These are phyloP conservation scores for Acrossocheilus wenchowensis DNA, from an alignment of 2,797 vertebrate genomes.

Conservation along the genomic window DNA sequence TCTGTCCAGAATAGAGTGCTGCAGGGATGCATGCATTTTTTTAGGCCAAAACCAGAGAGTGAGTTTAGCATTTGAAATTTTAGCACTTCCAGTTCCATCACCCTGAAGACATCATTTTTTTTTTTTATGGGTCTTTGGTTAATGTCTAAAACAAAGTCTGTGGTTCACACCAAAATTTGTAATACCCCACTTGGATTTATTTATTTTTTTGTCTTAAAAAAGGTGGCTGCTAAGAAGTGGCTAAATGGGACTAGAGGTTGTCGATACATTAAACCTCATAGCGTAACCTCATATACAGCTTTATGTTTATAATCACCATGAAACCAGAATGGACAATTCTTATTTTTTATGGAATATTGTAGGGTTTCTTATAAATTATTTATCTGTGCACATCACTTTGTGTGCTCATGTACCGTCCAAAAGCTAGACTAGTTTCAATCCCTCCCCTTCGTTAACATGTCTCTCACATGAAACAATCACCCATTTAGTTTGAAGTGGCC, in stretches of 20 bases:
- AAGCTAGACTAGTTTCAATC: neutral
- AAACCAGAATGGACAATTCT: too few relatives aligned
- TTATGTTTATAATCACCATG: too few relatives aligned
- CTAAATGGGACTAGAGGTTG: neutral
- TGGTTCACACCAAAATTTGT: neutral
- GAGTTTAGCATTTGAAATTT: too few relatives aligned
- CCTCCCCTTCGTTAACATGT: neutral
- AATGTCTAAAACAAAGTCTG: neutral
- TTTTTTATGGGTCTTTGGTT: neutral
- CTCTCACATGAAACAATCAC: neutral
- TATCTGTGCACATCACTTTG: neutral
- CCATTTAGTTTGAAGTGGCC: neutral
- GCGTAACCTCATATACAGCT: neutral
- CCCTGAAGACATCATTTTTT: too few relatives aligned
- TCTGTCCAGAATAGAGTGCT: neutral
- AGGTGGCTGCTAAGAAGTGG: neutral
- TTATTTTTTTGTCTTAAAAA: neutral
- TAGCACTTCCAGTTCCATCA: too few relatives aligned
- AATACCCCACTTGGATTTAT: neutral
- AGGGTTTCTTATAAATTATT: neutral
- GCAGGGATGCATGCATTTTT: neutral
- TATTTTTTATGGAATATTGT: neutral
- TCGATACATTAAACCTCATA: neutral
- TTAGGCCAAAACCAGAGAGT: too few relatives aligned
- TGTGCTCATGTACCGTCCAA: neutral